phyloP scores from a whole-genome alignment of 1,140 invertebrate genomes.

The Cotesia vestalis region DNA sequence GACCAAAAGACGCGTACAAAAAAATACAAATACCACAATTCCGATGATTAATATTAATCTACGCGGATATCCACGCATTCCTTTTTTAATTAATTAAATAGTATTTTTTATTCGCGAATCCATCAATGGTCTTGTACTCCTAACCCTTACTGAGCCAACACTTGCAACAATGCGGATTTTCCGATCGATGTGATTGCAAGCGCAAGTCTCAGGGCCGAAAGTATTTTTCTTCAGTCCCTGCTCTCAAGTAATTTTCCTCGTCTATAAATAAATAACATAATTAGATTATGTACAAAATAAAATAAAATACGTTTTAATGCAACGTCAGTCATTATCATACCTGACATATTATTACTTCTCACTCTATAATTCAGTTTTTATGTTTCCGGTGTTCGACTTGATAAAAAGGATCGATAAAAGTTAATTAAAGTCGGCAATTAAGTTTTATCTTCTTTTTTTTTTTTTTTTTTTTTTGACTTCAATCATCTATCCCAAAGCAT shows the following conservation, averaged over 20 bases:
- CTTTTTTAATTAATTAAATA: background rate
- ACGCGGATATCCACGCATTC: slow-evolving; percentile 39
- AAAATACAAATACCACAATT: slow-evolving; percentile 42
- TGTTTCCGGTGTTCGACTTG: background rate
- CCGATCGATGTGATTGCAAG: slow-evolving; percentile 45
- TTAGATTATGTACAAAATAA: too few species aligned
- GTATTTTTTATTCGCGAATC: slow-evolving; percentile 5
- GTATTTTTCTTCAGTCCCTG: background rate
- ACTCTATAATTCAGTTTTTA: background rate
- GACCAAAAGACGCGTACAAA: slow-evolving; percentile 48
- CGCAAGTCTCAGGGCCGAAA: slow-evolving; percentile 31
- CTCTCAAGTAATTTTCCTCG: too few species aligned
- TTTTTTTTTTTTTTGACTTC: slow-evolving; percentile 1
- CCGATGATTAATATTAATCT: slow-evolving; percentile 43
- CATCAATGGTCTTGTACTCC: slow-evolving; percentile 16
- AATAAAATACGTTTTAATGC: too few species aligned
- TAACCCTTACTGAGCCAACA: background rate
- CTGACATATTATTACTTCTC: background rate
- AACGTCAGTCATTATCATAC: too few species aligned
- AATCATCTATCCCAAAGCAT: background rate
- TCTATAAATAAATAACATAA: too few species aligned
- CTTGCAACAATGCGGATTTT: slow-evolving; percentile 1
- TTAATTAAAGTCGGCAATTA: slow-evolving; percentile 35
- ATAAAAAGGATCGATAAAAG: slow-evolving; percentile 29
- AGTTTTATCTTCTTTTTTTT: slow-evolving; percentile 13